Base-by-base conservation (phyloP, 1,140 invertebrate species). In the Drosophila repleta region DNA sequence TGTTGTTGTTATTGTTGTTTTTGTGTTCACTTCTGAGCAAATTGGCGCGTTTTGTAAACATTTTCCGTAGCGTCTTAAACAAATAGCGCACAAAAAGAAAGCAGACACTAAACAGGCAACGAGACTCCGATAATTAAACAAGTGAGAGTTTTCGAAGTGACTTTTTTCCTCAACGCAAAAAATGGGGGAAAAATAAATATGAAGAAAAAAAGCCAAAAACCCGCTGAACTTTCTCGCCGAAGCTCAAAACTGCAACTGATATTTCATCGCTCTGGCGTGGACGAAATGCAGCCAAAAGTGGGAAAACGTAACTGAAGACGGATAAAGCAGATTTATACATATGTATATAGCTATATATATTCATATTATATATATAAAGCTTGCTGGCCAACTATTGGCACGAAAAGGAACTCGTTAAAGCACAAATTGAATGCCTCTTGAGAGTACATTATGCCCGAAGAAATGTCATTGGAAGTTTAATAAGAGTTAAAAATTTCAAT, bases 21-120 rank as follows among this genome's bases (percentile, higher is more conserved):
- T 77, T 77, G 29, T 78, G 37, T 76, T 81, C 20, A n/a, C 66
- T 53, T 55, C 52, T 43, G 21, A 90, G 76, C 37, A 90, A 70
- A 87, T 90, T 82, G 46, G 82, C 74, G 78, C 87, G 79, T 78
- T 85, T 89, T 48, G 87, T 90, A 90, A 87, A 90, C 87, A 90
- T 90, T 90, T 85, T 90, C 53, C 45, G 41, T 46, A 52, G 53
- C 73, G 52, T 60, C 60, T 52, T 68, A 74, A 65, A 71, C 77
- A 69, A 73, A 72, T 66, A 58, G 17, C 55, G 57, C 52, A 71
- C 57, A 49, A 87, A 89, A 83, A 88, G 76, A 88, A 88, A 88
- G 83, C 68, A 49, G 24, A 20, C 21, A 55, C 52, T 32, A 55
- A 35, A 55, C 20, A 37, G 57, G 17, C 46, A 71, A 51, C 65